Base-by-base conservation (phyloP, 1,140 invertebrate species). In the Drosophila kikkawai region DNA sequence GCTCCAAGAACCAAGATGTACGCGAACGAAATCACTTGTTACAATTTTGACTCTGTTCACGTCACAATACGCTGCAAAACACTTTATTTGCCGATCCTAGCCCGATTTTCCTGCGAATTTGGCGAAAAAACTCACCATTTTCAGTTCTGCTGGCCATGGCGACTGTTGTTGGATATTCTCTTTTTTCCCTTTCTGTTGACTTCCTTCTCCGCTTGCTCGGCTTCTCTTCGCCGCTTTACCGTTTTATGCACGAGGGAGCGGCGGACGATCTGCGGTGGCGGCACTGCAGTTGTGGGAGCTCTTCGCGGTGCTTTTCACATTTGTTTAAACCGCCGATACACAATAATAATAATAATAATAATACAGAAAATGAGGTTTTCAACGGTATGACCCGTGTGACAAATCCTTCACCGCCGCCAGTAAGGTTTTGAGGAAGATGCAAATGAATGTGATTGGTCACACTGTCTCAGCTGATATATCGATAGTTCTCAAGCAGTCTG, bases 91-190 rank as follows among this genome's bases (percentile, higher is more conserved):
- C 29, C 11, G 11, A 59, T 7, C 26, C 2, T 5, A 9, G 2
- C 5, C 7, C 29, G 7, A 41, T 19, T 53, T 75, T 29, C 26
- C 19, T 65, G 34, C 22, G 42, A 11, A 41, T 41, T 60, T 71
- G 29, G 13, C 58, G 26, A 51, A 50, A 15, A 66, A 74, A 85
- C 82, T 84, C 47, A 84, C 82, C 82, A 78, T 84, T 84, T 81
- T 84, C 84, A 87, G 85, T 88, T 87, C 82, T 84, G 82, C 82
- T 84, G 55, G 68, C 82, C 81, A 84, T 80, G 61, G 67, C 69
- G 42, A 68, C 58, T 71, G 67, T 58, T 44, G 56, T 59, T 75
- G 61, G 59, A 47, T 64, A 44, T 42, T 26, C 34, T 45, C 36
- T 45, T 41, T 55, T 32, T n/a, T 45, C 42, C 37, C 29, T 50